Conservation (phyloP, 2,797 vertebrate species). For the Hippocampus kuda region DNA sequence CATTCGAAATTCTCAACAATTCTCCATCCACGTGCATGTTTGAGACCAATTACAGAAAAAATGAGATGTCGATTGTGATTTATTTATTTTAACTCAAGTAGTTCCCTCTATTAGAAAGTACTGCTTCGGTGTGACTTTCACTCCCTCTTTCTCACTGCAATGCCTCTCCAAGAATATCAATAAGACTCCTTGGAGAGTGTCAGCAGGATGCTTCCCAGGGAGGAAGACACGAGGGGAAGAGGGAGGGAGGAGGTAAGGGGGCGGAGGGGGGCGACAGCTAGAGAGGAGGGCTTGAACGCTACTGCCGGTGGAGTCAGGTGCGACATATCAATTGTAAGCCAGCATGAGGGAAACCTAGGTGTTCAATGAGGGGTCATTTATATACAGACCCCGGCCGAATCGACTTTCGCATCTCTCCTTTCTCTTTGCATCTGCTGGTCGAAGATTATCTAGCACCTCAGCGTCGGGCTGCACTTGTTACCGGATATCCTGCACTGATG, state of each 20-base stretch:
- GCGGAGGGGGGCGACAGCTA: constrained; percentile 6
- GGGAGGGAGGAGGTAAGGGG: neutral
- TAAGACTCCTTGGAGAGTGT: constrained; percentile 59
- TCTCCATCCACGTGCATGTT: neutral
- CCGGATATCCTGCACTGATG: constrained; percentile 43
- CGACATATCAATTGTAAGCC: constrained; percentile 27
- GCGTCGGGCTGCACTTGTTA: constrained; percentile 28
- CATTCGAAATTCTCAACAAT: constrained; percentile 14
- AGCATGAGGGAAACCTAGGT: constrained; percentile 16
- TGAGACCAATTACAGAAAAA: neutral
- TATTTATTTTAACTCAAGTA: neutral
- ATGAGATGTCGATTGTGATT: neutral
- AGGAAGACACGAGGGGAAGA: constrained; percentile 35
- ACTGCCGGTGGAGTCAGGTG: neutral
- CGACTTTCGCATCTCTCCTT: neutral
- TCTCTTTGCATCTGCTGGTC: constrained; percentile 25
- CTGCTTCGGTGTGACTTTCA: constrained; percentile 51
- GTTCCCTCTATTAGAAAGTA: constrained; percentile 31
- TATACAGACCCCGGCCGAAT: constrained; percentile 2
- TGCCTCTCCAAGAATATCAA: constrained; percentile 61
- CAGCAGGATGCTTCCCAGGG: constrained; percentile 58
- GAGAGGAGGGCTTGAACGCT: constrained; percentile 1
- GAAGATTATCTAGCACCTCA: constrained; percentile 27
- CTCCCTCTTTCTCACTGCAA: constrained; percentile 41
- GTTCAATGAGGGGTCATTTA: constrained; percentile 43